Percentiles rank a stretch among this genome's conserved stretches.
Conservation (phyloP, 2,113 vertebrate genomes). For the Odobenus rosmarus region DNA sequence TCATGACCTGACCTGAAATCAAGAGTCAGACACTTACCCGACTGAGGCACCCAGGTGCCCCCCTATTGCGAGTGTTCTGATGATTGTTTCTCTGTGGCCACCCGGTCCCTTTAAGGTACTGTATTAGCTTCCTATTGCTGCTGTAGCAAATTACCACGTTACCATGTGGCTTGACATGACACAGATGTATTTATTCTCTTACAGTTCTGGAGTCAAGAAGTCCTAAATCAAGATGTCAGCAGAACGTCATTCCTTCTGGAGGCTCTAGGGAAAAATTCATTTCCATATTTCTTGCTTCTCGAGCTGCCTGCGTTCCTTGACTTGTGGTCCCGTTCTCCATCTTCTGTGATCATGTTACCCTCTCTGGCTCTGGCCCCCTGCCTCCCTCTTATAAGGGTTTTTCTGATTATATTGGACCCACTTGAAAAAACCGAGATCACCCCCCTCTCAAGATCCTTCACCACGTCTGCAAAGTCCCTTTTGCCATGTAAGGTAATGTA, state of each 20-base stretch:
- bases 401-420: neutral
- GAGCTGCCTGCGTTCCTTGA: neutral
- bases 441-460: neutral
- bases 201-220: neutral
- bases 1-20: neutral
- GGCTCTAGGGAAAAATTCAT: neutral
- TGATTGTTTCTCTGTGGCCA: neutral
- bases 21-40: neutral
- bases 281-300: neutral
- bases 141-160: neutral
- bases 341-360: neutral
- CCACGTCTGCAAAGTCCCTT: neutral
- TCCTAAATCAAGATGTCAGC: neutral
- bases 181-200: neutral
- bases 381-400: neutral
- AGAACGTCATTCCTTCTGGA: neutral
- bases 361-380: neutral
- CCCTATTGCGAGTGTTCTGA: neutral
- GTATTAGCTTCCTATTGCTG: neutral
- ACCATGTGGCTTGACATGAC: neutral
- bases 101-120: neutral
- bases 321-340: rapidly evolving
- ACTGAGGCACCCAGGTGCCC: neutral
- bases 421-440: neutral
- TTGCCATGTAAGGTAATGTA: neutral